These are phyloP conservation scores for Chamaetylas fuelleborni DNA, from an alignment of 2,113 vertebrate genomes.

Conservation along the genomic window DNA sequence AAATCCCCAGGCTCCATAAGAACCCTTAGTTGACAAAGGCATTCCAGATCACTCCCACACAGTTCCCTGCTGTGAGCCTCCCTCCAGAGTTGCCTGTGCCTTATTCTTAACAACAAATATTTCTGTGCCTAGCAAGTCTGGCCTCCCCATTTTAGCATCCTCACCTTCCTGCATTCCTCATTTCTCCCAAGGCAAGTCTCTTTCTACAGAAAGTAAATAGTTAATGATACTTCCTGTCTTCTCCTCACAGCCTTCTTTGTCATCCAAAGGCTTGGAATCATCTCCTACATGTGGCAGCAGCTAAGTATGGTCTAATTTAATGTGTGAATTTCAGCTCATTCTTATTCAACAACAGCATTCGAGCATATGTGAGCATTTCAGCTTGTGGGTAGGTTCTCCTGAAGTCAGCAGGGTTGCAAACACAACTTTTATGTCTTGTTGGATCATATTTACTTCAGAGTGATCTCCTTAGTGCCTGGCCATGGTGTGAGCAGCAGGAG, in stretches of 20 bases:
- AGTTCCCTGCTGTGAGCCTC: neutral
- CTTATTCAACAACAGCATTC: neutral
- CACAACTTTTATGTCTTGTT: neutral
- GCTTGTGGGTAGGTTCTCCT: neutral
- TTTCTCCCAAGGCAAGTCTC: neutral
- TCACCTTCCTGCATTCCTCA: neutral
- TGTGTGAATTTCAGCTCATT: neutral
- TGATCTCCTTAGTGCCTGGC: neutral
- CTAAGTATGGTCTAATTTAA: neutral
- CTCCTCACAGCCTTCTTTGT: neutral
- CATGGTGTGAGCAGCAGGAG: neutral
- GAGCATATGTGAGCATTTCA: neutral
- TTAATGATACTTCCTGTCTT: neutral
- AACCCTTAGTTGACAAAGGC: rapidly evolving
- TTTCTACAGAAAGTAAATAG: neutral
- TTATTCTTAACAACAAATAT: neutral
- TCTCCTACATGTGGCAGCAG: neutral
- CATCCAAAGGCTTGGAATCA: neutral
- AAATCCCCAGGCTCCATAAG: neutral
- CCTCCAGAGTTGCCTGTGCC: neutral
- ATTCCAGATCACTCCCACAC: neutral
- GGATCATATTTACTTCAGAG: neutral
- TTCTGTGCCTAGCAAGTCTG: neutral
- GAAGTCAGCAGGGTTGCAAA: neutral
- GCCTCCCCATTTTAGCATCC: neutral